Conservation (phyloP, 2,797 vertebrate genomes). For the Brachyalestes nurse region DNA sequence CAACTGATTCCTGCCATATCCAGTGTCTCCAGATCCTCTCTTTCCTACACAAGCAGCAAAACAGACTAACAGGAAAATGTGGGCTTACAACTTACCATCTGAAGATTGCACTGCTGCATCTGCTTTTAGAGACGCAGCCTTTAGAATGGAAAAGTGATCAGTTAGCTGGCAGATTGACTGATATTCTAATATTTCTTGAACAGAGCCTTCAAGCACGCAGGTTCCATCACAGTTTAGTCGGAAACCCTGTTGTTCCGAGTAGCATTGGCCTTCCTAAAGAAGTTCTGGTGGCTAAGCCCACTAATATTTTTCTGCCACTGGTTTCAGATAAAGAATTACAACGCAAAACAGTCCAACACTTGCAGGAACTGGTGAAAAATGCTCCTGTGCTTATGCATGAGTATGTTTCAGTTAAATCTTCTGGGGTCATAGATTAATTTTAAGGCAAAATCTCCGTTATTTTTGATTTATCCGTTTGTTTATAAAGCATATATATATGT, state of each 20-base stretch:
- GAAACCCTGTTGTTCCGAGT: constrained; percentile 76
- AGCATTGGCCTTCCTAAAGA: constrained; percentile 76
- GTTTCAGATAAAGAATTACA: constrained; percentile 78
- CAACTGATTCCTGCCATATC: constrained; percentile 84
- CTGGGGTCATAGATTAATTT: neutral
- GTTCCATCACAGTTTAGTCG: constrained; percentile 85
- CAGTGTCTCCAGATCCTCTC: constrained; percentile 85
- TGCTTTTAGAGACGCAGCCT: constrained; percentile 72
- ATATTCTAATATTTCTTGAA: constrained; percentile 83
- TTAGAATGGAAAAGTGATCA: constrained; percentile 77
- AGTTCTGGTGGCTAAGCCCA: constrained; percentile 75
- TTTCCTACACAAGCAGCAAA: constrained; percentile 88
- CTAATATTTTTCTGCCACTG: constrained; percentile 89
- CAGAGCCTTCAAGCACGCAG: constrained; percentile 82
- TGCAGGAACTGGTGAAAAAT: constrained; percentile 89
- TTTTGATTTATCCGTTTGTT: no score
- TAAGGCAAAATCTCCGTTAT: neutral
- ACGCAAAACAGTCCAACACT: constrained; percentile 77
- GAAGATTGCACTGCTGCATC: constrained; percentile 84
- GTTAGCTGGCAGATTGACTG: constrained; percentile 75
- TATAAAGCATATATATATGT: no score
- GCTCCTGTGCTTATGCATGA: constrained; percentile 82
- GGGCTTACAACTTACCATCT: constrained; percentile 83
- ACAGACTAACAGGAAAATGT: constrained; percentile 77
- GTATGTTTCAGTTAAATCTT: constrained; percentile 62